Percentiles rank a stretch among this genome's conserved stretches.
phyloP scores from a whole-genome alignment of 1,140 invertebrate species.

The Drosophila kepulauana region DNA sequence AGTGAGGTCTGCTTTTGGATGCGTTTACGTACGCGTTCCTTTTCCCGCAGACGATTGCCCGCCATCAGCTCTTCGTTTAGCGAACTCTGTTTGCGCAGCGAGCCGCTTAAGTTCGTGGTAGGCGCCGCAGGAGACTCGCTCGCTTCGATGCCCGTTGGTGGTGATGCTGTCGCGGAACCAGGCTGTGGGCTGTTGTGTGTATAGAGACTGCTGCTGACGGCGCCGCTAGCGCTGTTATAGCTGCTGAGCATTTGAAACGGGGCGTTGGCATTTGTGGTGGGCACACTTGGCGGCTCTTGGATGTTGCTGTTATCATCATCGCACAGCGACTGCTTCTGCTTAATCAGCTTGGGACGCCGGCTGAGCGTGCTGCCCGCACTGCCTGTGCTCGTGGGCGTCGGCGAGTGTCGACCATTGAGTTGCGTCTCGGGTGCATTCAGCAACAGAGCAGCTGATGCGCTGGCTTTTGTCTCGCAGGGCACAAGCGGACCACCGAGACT shows the following conservation, averaged over 20 bases:
- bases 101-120: constrained; percentile 29
- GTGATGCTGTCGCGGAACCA: constrained; percentile 15
- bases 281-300: constrained; percentile 26
- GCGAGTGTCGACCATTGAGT: constrained; percentile 56
- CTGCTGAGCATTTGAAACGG: constrained; percentile 72
- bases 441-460: constrained; percentile 56
- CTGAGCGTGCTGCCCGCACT: constrained; percentile 59
- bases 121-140: not conserved
- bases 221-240: constrained; percentile 64
- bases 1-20: constrained; percentile 95
- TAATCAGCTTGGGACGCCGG: constrained; percentile 88
- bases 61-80: constrained; percentile 96
- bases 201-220: constrained; percentile 69
- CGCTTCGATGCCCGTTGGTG: not conserved
- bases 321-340: constrained; percentile 92
- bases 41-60: constrained; percentile 92
- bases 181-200: constrained; percentile 49
- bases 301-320: constrained; percentile 87
- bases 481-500: constrained; percentile 86
- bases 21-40: constrained; percentile 92
- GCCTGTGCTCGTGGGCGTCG: constrained; percentile 50
- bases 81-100: constrained; percentile 93
- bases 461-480: constrained; percentile 57
- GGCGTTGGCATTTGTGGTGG: constrained; percentile 9
- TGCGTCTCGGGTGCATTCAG: constrained; percentile 55